Conservation (phyloP, 2,797 vertebrate species). For the Micromesistius poutassou region DNA sequence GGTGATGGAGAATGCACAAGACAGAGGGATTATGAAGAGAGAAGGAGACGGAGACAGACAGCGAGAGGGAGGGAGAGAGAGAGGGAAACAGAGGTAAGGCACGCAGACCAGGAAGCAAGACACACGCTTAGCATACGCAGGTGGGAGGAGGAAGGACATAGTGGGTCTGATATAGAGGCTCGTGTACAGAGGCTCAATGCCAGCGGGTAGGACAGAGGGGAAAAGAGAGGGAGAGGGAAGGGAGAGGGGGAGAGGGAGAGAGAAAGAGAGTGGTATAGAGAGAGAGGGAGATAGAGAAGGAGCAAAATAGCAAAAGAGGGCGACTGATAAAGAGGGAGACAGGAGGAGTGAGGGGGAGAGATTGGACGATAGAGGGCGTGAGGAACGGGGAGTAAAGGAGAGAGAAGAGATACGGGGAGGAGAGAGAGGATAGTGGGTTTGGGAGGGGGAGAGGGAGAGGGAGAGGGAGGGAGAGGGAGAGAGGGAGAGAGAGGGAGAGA, state of each 20-base stretch:
- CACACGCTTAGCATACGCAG: constrained; percentile 18
- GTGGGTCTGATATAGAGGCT: constrained; percentile 4
- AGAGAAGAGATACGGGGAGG: constrained; percentile 39
- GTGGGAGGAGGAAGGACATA: constrained; percentile 23
- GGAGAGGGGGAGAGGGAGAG: constrained; percentile 49
- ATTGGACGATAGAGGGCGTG: constrained; percentile 16
- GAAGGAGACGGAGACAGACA: constrained; percentile 49
- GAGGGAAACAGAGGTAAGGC: constrained; percentile 36
- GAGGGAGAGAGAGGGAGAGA: constrained; percentile 44
- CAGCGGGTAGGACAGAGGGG: constrained; percentile 48
- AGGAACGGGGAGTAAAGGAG: constrained; percentile 13
- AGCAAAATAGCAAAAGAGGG: constrained; percentile 49
- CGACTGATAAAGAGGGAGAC: constrained; percentile 29
- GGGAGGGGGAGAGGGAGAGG: constrained; percentile 42
- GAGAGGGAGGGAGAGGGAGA: constrained; percentile 48
- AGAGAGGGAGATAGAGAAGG: constrained; percentile 44
- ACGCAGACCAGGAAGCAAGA: constrained; percentile 20
- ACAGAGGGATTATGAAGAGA: constrained; percentile 47
- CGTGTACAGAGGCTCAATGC: not conserved
- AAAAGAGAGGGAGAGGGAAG: constrained; percentile 44
- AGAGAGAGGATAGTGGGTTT: constrained; percentile 45
- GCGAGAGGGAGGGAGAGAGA: constrained; percentile 46
- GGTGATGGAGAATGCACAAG: too few relatives aligned
- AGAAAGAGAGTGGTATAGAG: constrained; percentile 45
- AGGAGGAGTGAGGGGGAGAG: constrained; percentile 40